Evolutionary conservation across 2,797 vertebrate species (phyloP), one percentile per base, ranked within the genome.

Genomic region (Lacerta bilineata): DNA sequence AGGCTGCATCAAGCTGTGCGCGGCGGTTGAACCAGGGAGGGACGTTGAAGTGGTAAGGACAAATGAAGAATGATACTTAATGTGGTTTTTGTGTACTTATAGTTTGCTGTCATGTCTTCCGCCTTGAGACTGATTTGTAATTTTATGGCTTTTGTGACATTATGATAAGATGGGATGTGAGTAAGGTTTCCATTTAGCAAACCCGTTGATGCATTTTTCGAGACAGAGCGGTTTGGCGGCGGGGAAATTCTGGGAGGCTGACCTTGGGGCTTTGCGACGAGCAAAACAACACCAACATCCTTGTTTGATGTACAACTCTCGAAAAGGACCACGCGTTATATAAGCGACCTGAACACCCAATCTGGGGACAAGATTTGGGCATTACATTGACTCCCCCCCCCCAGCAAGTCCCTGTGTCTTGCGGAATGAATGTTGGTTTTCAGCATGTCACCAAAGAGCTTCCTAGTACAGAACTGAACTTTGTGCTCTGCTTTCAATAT

Each of bases 21-120:
- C 92, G 59, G 92, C 90, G 75, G 85, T 95, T 94, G 95, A 93
- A 93, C 93, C 4, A 84, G 61, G 93, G 96, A 95, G 94, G 95
- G 91, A 93, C 97, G 97, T 91, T 96, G 97, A 97, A 97, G 96
- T 94, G 95, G 95, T 97, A 95, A 95, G 96, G 96, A 96, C 95
- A 98, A 96, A 98, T 97, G 96, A 97, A 97, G 98, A 97, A 97
- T 95, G 98, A 98, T 98, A 97, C 96, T 98, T 98, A 99, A 99
- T 98, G 98, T 97, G 97, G 96, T 98, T 98, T 97, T 97, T 98
- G 98, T 98, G 98, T 98, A 97, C 98, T 97, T 97, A 93, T 96
- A 96, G 96, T 96, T 96, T 94, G 95, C 98, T 98, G 98, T 98
- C 98, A 97, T 95, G 96, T 97, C 95, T 96, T 96, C 96, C 90